These are phyloP conservation scores for Neotoma lepida DNA, from an alignment of 2,113 vertebrate genomes.

Conservation along the genomic window DNA sequence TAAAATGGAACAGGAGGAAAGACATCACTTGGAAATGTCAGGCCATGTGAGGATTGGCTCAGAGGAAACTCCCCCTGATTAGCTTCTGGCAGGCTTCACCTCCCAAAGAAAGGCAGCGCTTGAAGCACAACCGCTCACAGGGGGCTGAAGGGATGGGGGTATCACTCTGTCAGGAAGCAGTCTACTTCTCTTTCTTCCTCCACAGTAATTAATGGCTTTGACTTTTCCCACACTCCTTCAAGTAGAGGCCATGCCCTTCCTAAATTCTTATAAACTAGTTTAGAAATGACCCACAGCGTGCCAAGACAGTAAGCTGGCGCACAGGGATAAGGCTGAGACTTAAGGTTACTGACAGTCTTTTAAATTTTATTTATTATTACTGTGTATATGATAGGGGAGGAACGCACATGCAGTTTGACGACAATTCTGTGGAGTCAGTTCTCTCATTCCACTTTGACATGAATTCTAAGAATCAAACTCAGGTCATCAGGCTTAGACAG, in stretches of 20 bases:
- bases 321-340: not conserved
- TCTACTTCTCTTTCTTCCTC: not conserved
- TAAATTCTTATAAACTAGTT: not conserved
- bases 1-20: conserved; percentile 10
- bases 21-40: conserved; percentile 39
- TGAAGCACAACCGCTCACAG: not conserved
- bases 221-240: not conserved
- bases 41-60: conserved; percentile 38
- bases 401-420: no score
- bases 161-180: not conserved
- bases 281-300: not conserved
- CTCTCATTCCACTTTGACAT: not conserved
- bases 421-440: not conserved
- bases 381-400: not conserved
- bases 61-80: not conserved
- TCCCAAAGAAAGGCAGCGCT: not conserved
- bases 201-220: not conserved
- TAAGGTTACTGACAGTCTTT: not conserved
- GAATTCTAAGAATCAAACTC: no score
- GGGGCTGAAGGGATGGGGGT: not conserved
- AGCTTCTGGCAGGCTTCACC: conserved; percentile 15
- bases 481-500: not conserved
- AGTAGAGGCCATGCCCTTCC: not conserved
- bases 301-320: not conserved
- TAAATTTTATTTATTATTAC: not conserved